A percentile compares a stretch with the other conserved stretches of the same genome.
These are phyloP conservation scores for Dufourea novaeangliae DNA, from an alignment of 1,140 invertebrate genomes.

Conservation along the genomic window DNA sequence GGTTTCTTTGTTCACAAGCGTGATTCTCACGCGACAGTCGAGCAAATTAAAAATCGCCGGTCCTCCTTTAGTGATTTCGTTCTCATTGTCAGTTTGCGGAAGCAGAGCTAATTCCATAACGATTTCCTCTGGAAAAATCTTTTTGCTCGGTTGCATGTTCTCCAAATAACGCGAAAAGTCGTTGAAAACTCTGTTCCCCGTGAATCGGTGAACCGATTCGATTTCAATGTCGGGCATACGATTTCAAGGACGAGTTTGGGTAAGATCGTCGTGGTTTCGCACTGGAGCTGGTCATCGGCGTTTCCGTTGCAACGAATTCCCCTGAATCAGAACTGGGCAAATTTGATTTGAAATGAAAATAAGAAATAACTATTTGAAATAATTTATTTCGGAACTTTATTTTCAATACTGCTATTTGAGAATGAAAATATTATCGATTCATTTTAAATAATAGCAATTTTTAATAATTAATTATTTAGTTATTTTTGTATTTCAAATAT, in stretches of 20 bases:
- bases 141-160: too few relatives aligned
- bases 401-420: too few relatives aligned
- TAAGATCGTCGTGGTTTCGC: background rate
- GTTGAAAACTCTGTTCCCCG: background rate
- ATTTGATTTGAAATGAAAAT: too few relatives aligned
- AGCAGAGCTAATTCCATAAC: background rate
- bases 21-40: slow-evolving; percentile 3
- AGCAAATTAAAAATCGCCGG: slow-evolving; percentile 1
- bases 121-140: background rate
- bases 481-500: too few relatives aligned
- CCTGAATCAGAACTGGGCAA: too few relatives aligned
- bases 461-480: too few relatives aligned
- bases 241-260: background rate
- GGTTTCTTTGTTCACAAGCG: background rate
- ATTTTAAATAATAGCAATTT: too few relatives aligned
- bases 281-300: background rate
- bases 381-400: too few relatives aligned
- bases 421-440: too few relatives aligned
- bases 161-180: background rate
- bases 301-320: background rate
- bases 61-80: background rate
- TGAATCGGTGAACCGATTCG: background rate
- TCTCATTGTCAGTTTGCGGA: background rate
- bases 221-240: background rate
- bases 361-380: too few relatives aligned